Evolutionary conservation across 2,113 vertebrate species (phyloP).

Genomic region (Cervus canadensis): DNA sequence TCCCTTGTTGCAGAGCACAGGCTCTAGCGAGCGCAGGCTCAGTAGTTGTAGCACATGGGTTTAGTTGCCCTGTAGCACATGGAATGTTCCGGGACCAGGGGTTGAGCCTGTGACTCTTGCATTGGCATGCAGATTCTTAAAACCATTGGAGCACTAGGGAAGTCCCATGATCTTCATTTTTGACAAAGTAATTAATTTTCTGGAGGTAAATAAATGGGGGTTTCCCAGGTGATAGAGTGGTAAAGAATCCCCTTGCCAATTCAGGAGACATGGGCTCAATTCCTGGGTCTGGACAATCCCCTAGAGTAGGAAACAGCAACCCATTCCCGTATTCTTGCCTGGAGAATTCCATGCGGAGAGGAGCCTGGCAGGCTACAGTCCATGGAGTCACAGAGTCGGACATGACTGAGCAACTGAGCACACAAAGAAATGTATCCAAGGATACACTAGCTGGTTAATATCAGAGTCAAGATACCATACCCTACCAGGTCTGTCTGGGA

Average conservation of each 20-base stretch:
- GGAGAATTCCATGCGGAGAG: background rate
- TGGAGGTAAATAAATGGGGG: background rate
- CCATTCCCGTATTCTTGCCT: background rate
- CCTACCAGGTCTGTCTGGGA: background rate
- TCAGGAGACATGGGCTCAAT: background rate
- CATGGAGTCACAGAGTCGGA: background rate
- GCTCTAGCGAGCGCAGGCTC: fast-evolving
- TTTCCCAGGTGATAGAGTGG: background rate
- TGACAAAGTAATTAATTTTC: background rate
- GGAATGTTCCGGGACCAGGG: background rate
- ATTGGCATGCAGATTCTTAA: background rate
- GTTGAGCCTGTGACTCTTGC: background rate
- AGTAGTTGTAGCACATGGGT: background rate
- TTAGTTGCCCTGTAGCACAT: background rate
- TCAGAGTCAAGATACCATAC: background rate
- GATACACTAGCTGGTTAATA: background rate
- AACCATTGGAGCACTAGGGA: background rate
- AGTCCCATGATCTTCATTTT: background rate
- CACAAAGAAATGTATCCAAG: background rate
- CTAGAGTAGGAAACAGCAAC: background rate
- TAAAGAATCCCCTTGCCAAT: background rate
- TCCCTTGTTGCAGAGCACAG: background rate
- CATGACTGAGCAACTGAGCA: background rate
- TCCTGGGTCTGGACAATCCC: background rate
- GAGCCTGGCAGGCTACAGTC: background rate